Percentiles rank a stretch among this genome's conserved stretches.
phyloP scores from a whole-genome alignment of 2,888 invertebrate species.

The Aspidiotus rigidus region DNA sequence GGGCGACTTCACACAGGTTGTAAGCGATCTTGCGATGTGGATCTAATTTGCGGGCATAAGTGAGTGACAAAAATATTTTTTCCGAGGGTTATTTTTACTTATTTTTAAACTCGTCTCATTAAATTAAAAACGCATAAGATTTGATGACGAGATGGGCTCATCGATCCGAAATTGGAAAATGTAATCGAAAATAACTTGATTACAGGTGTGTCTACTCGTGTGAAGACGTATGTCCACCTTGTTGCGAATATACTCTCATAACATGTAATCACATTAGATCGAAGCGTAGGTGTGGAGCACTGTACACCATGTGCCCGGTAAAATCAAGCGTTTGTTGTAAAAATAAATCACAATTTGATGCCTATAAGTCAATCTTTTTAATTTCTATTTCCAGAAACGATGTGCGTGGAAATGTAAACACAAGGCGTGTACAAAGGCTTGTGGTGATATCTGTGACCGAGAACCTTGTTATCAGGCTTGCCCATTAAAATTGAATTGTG shows the following conservation, averaged over 20 bases:
- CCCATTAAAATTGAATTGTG: constrained; percentile 29
- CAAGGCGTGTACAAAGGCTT: constrained; percentile 33
- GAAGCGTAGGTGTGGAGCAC: neutral
- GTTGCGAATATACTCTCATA: neutral
- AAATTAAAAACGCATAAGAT: too few relatives aligned
- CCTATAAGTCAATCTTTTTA: neutral
- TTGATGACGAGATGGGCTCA: too few relatives aligned
- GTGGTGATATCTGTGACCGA: constrained; percentile 37
- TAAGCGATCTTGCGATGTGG: constrained; percentile 48
- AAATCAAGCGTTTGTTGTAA: neutral
- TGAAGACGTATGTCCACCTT: neutral
- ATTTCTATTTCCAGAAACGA: constrained; percentile 38
- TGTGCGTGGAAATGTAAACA: constrained; percentile 35
- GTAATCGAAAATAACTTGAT: neutral
- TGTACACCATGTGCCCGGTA: neutral
- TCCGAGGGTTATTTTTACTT: too few relatives aligned
- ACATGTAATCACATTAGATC: neutral
- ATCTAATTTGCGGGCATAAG: constrained; percentile 55
- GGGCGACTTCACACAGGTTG: constrained; percentile 55
- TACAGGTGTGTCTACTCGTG: neutral
- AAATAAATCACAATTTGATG: neutral
- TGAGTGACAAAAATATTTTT: constrained; percentile 39
- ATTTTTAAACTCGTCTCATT: too few relatives aligned
- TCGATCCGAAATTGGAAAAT: too few relatives aligned
- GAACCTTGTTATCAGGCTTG: constrained; percentile 35